Evolutionary conservation across 2,797 vertebrate species (phyloP), one percentile per base, ranked within the genome.

Genomic region (Sebastes oblongus): DNA sequence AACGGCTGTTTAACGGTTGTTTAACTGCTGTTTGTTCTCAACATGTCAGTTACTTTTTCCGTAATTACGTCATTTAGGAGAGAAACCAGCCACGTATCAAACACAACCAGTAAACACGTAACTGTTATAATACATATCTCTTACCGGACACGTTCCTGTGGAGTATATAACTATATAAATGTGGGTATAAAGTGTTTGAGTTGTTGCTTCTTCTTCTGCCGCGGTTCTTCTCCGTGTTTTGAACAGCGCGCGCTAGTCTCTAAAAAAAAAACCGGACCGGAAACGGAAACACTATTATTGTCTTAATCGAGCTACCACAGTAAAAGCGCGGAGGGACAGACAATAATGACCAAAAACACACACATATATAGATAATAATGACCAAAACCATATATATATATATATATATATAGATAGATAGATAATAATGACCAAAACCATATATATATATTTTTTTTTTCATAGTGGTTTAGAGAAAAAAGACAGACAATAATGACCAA

Each of bases 161-260:
- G 1, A 27, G 10, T 24, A 67, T 55, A 64, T 72, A 64, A 22
- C 1, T 2, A 25, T 3, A 39, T 56, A 54, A 78, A 59, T n/a
- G 5, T 27, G 4, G 2, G 0, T 25, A 2, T 22, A 20, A 59
- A 7, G 12, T 46, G 11, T 46, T 22, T 10, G 1, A 9, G 16
- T 24, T 1, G 10, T 36, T 42, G 4, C 16, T 14, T 2, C 30
- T 27, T 39, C 16, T n/a, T 7, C 69, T 68, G 65, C 83, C 92
- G 91, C 90, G 86, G 67, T 88, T 88, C 81, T 79, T 39, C 55
- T 58, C 36, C 5, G 46, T 88, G 76, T 90, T 94, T 93, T 90
- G 84, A 93, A 89, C 10, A 82, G 75, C 88, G 85, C 93, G 92
- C 92, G 89, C 83, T 5, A 68, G 42, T 1, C 12, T 25, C 1